phyloP scores from a whole-genome alignment of 2,797 vertebrate genomes.

The Malurus leucopterus region DNA sequence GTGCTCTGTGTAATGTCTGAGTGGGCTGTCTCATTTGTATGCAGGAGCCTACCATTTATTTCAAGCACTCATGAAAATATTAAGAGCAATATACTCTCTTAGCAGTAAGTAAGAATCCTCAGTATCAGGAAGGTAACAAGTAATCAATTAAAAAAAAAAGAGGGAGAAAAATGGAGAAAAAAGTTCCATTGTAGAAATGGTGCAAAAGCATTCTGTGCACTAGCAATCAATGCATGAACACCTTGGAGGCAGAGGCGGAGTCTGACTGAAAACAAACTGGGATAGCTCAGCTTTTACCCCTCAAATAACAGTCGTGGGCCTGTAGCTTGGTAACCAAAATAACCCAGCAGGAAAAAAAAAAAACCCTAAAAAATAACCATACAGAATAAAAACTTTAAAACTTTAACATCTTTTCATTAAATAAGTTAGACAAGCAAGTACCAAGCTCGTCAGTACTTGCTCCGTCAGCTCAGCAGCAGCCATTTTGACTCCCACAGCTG shows the following conservation, averaged over 20 bases:
- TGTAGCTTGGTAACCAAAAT: not conserved
- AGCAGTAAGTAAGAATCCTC: fast-evolving
- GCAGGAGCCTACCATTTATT: not conserved
- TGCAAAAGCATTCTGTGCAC: not conserved
- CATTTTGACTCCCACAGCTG: slow-evolving; percentile 43
- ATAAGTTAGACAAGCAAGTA: not conserved
- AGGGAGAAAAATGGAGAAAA: not conserved
- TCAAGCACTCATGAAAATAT: not conserved
- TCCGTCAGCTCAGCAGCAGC: not conserved
- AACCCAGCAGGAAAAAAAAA: not conserved
- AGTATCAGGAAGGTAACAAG: fast-evolving
- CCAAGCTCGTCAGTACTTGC: not conserved
- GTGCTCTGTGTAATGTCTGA: not conserved
- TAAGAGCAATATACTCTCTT: not conserved
- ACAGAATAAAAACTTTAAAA: not conserved
- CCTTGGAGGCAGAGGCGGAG: not conserved
- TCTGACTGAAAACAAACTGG: not conserved
- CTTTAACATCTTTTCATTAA: not conserved
- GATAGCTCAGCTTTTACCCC: not conserved
- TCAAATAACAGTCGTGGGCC: not conserved
- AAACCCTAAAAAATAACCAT: fast-evolving
- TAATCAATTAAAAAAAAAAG: not conserved
- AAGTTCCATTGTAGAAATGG: not conserved
- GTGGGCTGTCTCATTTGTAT: not conserved
- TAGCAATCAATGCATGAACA: not conserved